Base-by-base conservation (phyloP, 2,888 invertebrate species). In the Isoperla grammatica region DNA sequence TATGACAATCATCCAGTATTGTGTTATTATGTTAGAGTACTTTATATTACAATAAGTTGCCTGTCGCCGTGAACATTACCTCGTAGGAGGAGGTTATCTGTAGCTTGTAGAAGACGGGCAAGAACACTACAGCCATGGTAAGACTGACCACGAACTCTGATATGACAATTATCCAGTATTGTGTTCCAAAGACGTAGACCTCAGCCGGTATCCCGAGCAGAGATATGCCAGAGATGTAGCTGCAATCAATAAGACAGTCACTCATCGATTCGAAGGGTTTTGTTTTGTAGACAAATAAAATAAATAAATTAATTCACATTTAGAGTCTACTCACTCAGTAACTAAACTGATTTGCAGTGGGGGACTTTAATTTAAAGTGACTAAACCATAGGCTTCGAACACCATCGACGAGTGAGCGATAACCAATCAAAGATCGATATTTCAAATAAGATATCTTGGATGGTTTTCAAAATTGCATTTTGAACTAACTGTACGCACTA, bases 131-230 rank as follows among this genome's bases (percentile, higher is more conserved):
- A 12, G 82, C 81, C 75, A 87, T 85, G 1, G 85, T 83, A 20
- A 86, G 64, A 4, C 85, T 83, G 17, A 86, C 86, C 22, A 84
- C 77, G 71, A 78, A 78, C 73, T 87, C 84, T 0, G 85, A 81
- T 19, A 82, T 71, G 1, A 85, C 77, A 57, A 84, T 78, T 68
- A 83, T 79, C 84, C 84, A 86, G 54, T 84, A 79, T 70, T 87
- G 87, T 0, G 87, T 87, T 1, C 87, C 88, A 67, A 85, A 87
- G 0, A 84, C 84, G 69, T 88, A 88, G 79, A 87, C 86, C 75
- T 88, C 88, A 1, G 88, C 85, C 0, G 88, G 87, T 19, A 86
- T 75, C 12, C 87, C 88, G 62, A 88, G 74, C 58, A 87, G 76
- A 20, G 86, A 84, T 62, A 88, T 87, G 2, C 87, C 87, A 35